A percentile compares a stretch with the other conserved stretches of the same genome.
These are phyloP conservation scores for Syritta pipiens DNA, from an alignment of 2,888 invertebrate species.

Conservation along the genomic window DNA sequence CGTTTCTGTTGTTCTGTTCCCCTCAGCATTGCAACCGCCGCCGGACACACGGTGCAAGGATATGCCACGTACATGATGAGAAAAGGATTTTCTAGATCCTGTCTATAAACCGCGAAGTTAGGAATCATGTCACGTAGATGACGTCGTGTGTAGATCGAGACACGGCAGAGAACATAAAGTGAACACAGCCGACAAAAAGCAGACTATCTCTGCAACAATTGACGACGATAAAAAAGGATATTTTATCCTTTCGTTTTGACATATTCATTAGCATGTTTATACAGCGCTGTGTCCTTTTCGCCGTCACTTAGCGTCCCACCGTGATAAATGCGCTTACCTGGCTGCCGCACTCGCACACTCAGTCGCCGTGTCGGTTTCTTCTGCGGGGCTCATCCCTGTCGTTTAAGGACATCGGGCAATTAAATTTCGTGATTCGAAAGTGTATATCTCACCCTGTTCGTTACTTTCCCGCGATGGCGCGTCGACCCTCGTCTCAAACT, in stretches of 20 bases:
- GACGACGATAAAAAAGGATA: constrained; percentile 71
- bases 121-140: constrained; percentile 69
- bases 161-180: constrained; percentile 9
- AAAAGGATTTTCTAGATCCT: constrained; percentile 66
- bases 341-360: constrained; percentile 27
- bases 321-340: constrained; percentile 63
- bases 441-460: constrained; percentile 25
- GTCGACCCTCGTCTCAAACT: constrained; percentile 63
- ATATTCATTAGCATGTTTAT: constrained; percentile 73
- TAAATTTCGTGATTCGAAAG: constrained; percentile 67
- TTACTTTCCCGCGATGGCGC: constrained; percentile 59
- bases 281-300: constrained; percentile 72
- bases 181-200: constrained; percentile 19
- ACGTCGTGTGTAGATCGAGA: constrained; percentile 40
- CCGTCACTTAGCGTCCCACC: constrained; percentile 68
- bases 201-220: constrained; percentile 61
- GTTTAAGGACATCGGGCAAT: constrained; percentile 70
- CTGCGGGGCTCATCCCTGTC: constrained; percentile 45
- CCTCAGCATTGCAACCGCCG: constrained; percentile 56
- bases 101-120: constrained; percentile 69
- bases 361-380: background rate
- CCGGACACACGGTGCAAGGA: constrained; percentile 52
- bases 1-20: constrained; percentile 43
- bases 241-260: constrained; percentile 73
- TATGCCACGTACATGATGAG: constrained; percentile 59